A percentile compares a stretch with the other conserved stretches of the same genome.
Conservation (phyloP, 2,113 vertebrate genomes). For the Clinocottus analis region DNA sequence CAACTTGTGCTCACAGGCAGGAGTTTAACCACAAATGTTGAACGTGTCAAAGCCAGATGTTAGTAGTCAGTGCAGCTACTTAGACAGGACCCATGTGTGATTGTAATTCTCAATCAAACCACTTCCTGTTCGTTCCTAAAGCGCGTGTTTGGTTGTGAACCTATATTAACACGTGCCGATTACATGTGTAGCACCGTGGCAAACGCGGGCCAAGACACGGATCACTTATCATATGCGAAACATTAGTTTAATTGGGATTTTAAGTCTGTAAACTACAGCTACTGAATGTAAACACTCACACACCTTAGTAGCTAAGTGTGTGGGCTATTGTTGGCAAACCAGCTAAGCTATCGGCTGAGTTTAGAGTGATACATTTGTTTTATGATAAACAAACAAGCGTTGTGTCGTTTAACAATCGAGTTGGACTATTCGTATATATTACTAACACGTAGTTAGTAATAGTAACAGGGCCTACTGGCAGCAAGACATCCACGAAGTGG, state of each 20-base stretch:
- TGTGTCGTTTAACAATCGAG: conserved; percentile 4
- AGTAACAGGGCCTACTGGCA: conserved; percentile 55
- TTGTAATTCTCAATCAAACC: conserved; percentile 33
- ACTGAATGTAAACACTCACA: conserved; percentile 4
- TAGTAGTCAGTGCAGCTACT: conserved; percentile 6
- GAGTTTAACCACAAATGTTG: background rate
- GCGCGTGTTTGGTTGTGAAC: conserved; percentile 43
- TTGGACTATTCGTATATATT: background rate
- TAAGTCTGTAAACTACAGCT: conserved; percentile 2
- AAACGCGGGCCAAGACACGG: background rate
- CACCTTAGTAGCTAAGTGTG: background rate
- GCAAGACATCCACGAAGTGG: conserved; percentile 53
- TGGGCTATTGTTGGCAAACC: conserved; percentile 9
- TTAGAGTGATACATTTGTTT: background rate
- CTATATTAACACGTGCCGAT: conserved; percentile 63
- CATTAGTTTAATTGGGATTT: background rate
- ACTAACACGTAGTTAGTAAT: conserved; percentile 44
- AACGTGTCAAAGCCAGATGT: conserved; percentile 4
- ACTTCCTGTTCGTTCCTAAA: conserved; percentile 58
- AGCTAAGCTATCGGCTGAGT: conserved; percentile 17
- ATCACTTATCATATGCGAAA: background rate
- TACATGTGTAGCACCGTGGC: conserved; percentile 6
- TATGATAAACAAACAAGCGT: conserved; percentile 6
- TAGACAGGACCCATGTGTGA: conserved; percentile 29
- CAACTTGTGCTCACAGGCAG: background rate